phyloP scores from a whole-genome alignment of 1,140 invertebrate species.

The Halesus radiatus region DNA sequence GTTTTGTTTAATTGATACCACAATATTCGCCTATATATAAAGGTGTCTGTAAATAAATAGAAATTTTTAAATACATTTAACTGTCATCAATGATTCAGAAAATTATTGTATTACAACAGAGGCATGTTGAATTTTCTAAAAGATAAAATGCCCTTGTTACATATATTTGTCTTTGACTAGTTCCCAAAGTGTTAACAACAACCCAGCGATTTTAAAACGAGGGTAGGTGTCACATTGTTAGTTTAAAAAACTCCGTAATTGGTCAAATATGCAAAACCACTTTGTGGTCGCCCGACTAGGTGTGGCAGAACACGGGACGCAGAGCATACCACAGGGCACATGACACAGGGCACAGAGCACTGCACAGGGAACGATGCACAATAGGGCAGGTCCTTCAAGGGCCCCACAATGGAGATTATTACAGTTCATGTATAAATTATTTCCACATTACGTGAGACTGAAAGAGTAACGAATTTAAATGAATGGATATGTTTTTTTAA shows the following conservation, averaged over 20 bases:
- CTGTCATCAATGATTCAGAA: too few species aligned
- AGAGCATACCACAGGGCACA: neutral
- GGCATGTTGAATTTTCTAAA: too few species aligned
- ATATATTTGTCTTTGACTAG: too few species aligned
- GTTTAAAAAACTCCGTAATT: constrained; percentile 44
- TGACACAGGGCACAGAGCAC: too few species aligned
- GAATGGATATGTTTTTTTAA: constrained; percentile 20
- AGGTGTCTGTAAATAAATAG: too few species aligned
- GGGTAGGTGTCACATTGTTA: constrained; percentile 38
- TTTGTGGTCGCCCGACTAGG: constrained; percentile 36
- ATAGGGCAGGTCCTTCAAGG: neutral
- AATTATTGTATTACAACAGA: too few species aligned
- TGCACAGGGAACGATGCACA: neutral
- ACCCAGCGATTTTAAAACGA: neutral
- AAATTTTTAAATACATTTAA: too few species aligned
- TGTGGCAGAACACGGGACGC: neutral
- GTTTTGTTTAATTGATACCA: too few species aligned
- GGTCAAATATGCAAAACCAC: constrained; percentile 43
- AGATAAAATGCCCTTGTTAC: too few species aligned
- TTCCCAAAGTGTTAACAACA: constrained; percentile 4
- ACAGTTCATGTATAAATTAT: constrained; percentile 16
- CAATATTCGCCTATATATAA: too few species aligned
- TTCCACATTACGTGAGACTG: neutral
- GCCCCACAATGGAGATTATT: constrained; percentile 35
- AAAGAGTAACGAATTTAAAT: constrained; percentile 8